phyloP scores from a whole-genome alignment of 2,888 invertebrate species.

The Lithosia quadra region DNA sequence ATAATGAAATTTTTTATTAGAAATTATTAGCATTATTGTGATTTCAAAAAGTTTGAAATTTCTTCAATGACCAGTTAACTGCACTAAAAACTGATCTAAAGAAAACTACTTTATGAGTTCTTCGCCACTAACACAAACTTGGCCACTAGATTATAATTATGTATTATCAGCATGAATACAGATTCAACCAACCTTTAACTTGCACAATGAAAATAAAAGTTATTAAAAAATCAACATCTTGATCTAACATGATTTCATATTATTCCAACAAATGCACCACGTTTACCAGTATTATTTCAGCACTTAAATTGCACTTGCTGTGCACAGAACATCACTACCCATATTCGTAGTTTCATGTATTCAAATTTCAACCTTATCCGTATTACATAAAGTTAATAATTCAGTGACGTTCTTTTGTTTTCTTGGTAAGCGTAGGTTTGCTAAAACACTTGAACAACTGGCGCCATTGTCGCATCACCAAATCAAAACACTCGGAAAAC shows the following conservation, averaged over 20 bases:
- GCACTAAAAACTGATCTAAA: background rate
- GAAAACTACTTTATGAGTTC: background rate
- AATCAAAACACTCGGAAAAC: conserved; percentile 80
- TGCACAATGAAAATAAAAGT: background rate
- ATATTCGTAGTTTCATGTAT: conserved; percentile 27
- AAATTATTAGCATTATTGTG: too few relatives aligned
- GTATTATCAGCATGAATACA: background rate
- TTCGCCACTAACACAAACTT: background rate
- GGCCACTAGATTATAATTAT: background rate
- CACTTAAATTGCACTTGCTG: conserved; percentile 75
- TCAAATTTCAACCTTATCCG: conserved; percentile 42
- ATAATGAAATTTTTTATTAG: too few relatives aligned
- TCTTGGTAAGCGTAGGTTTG: conserved; percentile 61
- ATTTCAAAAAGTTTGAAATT: background rate
- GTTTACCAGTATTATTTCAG: conserved; percentile 76
- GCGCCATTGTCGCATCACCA: conserved; percentile 72
- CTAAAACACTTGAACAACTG: conserved; percentile 81
- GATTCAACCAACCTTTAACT: background rate
- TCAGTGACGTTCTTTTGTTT: conserved; percentile 29
- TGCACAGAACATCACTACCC: conserved; percentile 51
- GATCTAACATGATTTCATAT: conserved; percentile 66
- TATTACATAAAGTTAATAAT: conserved; percentile 30
- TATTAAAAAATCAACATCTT: conserved; percentile 36
- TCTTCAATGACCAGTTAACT: background rate
- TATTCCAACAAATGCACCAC: conserved; percentile 79